A percentile compares a stretch with the other conserved stretches of the same genome.
Conservation (phyloP, 1,140 invertebrate species). For the Drosophila ambigua region DNA sequence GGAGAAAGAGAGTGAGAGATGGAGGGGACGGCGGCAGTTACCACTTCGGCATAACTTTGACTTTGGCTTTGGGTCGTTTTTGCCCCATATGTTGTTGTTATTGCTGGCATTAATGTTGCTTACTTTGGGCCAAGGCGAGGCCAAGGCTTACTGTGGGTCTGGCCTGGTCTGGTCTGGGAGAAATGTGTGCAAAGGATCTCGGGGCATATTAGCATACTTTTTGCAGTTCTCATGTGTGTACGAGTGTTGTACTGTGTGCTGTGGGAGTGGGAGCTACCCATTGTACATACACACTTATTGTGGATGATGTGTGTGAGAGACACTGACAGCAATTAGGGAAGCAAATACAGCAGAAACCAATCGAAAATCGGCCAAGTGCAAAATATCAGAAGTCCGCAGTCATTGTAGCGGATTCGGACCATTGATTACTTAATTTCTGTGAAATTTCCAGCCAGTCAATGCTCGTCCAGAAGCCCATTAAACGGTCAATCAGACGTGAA, state of each 20-base stretch:
- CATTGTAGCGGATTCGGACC: constrained; percentile 31
- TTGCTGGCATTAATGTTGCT: constrained; percentile 66
- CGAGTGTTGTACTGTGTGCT: background rate
- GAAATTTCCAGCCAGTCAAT: constrained; percentile 61
- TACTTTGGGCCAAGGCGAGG: constrained; percentile 23
- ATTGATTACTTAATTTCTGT: constrained; percentile 54
- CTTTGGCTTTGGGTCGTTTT: constrained; percentile 42
- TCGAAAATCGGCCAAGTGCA: background rate
- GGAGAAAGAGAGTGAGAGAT: background rate
- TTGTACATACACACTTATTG: background rate
- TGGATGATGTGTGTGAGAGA: constrained; percentile 22
- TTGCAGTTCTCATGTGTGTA: background rate
- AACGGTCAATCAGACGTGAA: constrained; percentile 67
- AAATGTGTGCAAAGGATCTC: constrained; percentile 55
- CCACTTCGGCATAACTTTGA: constrained; percentile 69
- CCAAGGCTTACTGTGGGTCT: constrained; percentile 24
- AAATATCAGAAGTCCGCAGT: constrained; percentile 10
- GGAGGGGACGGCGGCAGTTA: constrained; percentile 16
- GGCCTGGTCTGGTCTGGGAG: constrained; percentile 22
- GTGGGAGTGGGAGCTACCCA: too few species aligned
- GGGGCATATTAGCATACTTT: constrained; percentile 40
- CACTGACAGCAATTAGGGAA: constrained; percentile 17
- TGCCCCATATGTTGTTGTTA: constrained; percentile 42
- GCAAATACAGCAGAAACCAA: constrained; percentile 8
- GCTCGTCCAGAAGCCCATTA: constrained; percentile 49